These are phyloP conservation scores for Suncus etruscus DNA, from an alignment of 2,113 vertebrate genomes.

Conservation along the genomic window DNA sequence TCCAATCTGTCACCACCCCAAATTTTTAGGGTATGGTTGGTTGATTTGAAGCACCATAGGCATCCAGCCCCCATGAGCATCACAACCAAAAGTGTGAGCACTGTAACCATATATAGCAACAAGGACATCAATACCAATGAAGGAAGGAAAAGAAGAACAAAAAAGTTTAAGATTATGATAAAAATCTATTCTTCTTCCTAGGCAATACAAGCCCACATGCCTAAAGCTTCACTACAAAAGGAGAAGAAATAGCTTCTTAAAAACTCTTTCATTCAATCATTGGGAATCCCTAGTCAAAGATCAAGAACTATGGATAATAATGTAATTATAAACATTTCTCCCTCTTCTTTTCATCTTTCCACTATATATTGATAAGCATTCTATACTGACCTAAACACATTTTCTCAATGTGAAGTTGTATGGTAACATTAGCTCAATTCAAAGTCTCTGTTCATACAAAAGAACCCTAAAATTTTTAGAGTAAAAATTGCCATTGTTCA, in stretches of 20 bases:
- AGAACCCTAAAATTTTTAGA: neutral
- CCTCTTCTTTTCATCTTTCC: neutral
- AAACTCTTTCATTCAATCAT: neutral
- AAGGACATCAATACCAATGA: no score
- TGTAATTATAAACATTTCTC: neutral
- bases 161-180: neutral
- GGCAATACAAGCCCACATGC: neutral
- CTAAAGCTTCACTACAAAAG: neutral
- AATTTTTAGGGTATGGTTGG: no score
- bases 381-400: neutral
- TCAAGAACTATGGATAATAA: neutral
- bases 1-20: no score
- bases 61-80: no score
- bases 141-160: no score
- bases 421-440: neutral
- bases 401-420: neutral
- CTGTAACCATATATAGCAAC: no score
- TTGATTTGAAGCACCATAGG: no score
- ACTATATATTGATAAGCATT: fast-evolving
- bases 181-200: neutral
- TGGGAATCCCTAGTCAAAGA: neutral
- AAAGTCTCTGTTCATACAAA: neutral
- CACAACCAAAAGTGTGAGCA: no score
- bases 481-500: neutral
- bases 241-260: neutral